Evolutionary conservation across 2,888 invertebrate genomes (phyloP).

Genomic region (Phania funesta): DNA sequence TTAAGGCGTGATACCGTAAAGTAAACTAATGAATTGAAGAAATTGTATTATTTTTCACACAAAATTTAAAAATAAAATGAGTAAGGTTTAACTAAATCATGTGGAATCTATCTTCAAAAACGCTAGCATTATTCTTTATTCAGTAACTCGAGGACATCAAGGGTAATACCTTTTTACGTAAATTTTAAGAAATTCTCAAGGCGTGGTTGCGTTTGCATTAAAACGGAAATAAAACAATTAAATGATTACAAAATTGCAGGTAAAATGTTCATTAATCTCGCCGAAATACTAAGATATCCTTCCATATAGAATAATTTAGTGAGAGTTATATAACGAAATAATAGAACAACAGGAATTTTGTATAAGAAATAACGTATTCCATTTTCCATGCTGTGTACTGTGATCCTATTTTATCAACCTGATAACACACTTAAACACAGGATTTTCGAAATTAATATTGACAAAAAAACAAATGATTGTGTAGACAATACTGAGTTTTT

Average conservation of each 20-base stretch:
- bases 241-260: conserved; percentile 7
- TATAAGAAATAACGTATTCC: not conserved
- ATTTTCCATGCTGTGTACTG: not conserved
- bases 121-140: too few relatives aligned
- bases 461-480: not conserved
- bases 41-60: too few relatives aligned
- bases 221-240: conserved; percentile 47
- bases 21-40: too few relatives aligned
- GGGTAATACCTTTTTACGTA: not conserved
- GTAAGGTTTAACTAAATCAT: too few relatives aligned
- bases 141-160: too few relatives aligned
- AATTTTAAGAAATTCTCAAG: too few relatives aligned
- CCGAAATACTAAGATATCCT: not conserved
- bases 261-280: not conserved
- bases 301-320: conserved; percentile 44
- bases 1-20: too few relatives aligned
- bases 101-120: too few relatives aligned
- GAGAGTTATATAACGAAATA: not conserved
- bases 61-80: too few relatives aligned
- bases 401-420: not conserved
- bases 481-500: conserved; percentile 5
- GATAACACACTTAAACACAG: not conserved
- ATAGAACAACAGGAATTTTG: not conserved
- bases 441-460: not conserved
- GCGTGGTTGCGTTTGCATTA: not conserved